Evolutionary conservation across 2,113 vertebrate genomes (phyloP).

Genomic region (Lagopus leucura): DNA sequence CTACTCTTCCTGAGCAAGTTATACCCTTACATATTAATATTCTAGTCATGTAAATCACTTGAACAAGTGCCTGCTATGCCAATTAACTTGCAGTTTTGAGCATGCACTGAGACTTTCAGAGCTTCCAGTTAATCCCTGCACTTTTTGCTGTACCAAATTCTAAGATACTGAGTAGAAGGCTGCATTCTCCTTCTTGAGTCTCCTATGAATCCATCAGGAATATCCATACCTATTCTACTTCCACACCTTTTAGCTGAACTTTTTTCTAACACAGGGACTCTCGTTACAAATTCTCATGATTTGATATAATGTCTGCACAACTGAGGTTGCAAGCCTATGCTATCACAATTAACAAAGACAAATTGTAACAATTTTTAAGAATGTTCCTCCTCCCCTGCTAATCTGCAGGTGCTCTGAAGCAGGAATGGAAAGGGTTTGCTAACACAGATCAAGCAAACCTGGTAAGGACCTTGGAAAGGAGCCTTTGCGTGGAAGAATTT

Average conservation of each 20-base stretch:
- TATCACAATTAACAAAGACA: background rate
- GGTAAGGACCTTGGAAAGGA: background rate
- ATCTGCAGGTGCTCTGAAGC: background rate
- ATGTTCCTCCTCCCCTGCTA: background rate
- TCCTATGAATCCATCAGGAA: background rate
- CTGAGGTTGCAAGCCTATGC: background rate
- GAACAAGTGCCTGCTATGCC: constrained; percentile 54
- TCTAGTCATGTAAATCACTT: constrained; percentile 46
- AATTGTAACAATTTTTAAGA: background rate
- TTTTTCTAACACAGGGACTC: background rate
- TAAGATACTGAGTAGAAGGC: background rate
- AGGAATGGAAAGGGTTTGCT: background rate
- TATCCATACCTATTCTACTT: background rate
- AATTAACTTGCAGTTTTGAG: constrained; percentile 62
- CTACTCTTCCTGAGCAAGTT: background rate
- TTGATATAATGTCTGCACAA: background rate
- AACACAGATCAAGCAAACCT: background rate
- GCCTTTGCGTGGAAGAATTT: background rate
- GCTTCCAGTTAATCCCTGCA: background rate
- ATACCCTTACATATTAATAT: constrained; percentile 27
- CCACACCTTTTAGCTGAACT: background rate
- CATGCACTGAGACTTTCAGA: background rate
- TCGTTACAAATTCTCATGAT: background rate
- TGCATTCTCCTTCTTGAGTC: background rate
- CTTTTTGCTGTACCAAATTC: background rate